phyloP scores from a whole-genome alignment of 2,113 vertebrate genomes.

The Phalacrocorax carbo region DNA sequence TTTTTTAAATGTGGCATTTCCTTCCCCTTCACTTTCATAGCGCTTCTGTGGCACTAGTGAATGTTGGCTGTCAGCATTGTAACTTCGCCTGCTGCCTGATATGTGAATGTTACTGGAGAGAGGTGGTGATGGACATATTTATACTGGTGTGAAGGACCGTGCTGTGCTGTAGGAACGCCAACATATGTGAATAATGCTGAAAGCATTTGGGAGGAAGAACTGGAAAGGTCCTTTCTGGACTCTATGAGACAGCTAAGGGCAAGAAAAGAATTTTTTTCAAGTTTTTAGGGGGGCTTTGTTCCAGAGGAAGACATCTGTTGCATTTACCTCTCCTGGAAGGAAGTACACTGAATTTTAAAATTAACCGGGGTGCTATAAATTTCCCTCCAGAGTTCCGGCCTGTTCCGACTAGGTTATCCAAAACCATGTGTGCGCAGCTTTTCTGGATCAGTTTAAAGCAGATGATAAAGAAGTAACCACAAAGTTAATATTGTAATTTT shows the following conservation, averaged over 20 bases:
- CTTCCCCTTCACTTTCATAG: neutral
- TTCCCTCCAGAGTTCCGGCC: neutral
- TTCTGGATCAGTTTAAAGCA: neutral
- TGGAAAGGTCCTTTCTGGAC: neutral
- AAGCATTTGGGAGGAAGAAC: neutral
- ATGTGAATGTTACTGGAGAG: fast-evolving
- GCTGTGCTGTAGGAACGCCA: neutral
- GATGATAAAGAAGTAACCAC: neutral
- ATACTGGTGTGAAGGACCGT: neutral
- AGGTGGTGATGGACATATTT: neutral
- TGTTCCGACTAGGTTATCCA: neutral
- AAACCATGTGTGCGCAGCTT: neutral
- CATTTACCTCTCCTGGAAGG: neutral
- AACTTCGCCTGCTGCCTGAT: too few species aligned
- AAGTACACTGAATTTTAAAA: neutral
- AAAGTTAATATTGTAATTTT: neutral
- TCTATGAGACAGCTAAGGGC: neutral
- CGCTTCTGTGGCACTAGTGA: neutral
- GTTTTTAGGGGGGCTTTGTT: neutral
- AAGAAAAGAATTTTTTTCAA: neutral
- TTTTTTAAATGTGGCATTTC: neutral
- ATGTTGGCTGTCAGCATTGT: neutral
- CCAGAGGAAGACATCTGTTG: neutral
- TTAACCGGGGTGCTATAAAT: neutral
- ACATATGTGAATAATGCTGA: fast-evolving